Evolutionary conservation across 2,888 invertebrate species (phyloP), one percentile per base, ranked within the genome.

Genomic region (Microplitis deprimator): DNA sequence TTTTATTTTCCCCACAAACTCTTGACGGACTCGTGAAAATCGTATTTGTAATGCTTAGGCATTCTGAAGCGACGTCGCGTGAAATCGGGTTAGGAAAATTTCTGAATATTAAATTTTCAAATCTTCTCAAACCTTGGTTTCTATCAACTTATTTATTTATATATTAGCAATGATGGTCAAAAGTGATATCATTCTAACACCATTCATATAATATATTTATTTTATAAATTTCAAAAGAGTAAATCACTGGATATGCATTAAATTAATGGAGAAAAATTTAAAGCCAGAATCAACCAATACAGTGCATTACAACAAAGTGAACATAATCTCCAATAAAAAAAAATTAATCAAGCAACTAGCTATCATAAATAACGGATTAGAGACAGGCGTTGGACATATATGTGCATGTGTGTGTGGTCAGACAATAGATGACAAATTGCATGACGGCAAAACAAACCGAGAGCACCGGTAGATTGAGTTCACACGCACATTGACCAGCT

Each of bases 351-450:
- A 88, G 87, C 86, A 88, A 85, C 79, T 81, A 80, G 80, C 81
- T 82, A 86, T 81, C 85, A 87, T 88, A 87, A 88, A 88, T 87
- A 87, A 87, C 86, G 82, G 83, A 84, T 83, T 82, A 83, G 78
- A 78, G 78, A 73, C 76, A 69, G 71, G 61, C 59, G 16, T 50
- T 59, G 73, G 67, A 73, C 67, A 67, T 38, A 41, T 41, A 59
- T 67, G 60, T 16, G 61, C n/a, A 41, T 41, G 68, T 67, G 60
- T 16, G 61, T 50, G 61, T 70, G 82, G 81, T 81, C 85, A 78
- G 86, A 88, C 87, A 88, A 87, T 87, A 85, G 88, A 87, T 88
- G 88, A 88, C 87, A 88, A 88, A 88, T 88, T 86, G 86, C 82
- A 80, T 81, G 79, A 79, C 82, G 83, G 85, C 84, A 86, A 87